These are phyloP conservation scores for Lasioglossum figueresi DNA, from an alignment of 2,888 invertebrate genomes.

Conservation along the genomic window DNA sequence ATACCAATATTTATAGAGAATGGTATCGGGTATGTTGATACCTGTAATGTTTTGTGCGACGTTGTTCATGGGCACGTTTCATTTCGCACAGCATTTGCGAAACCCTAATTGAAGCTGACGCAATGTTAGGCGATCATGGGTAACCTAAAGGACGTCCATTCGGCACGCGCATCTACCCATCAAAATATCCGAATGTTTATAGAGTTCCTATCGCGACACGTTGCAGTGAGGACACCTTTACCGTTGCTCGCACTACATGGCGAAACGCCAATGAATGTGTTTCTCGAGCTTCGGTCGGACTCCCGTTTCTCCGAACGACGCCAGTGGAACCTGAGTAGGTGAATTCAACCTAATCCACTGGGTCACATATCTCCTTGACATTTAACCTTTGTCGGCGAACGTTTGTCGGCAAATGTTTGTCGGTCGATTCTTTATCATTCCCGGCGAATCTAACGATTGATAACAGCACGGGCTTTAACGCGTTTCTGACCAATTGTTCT, in stretches of 20 bases:
- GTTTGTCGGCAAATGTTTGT: slow-evolving; percentile 30
- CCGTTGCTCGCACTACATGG: not conserved
- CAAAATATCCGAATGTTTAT: not conserved
- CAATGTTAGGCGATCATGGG: not conserved
- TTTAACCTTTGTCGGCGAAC: slow-evolving; percentile 40
- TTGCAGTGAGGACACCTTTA: not conserved
- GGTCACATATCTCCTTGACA: slow-evolving; percentile 22
- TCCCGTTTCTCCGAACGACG: not conserved
- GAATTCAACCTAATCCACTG: not conserved
- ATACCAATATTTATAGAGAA: not conserved
- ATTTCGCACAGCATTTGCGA: not conserved
- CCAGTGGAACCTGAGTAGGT: not conserved
- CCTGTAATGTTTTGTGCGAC: not conserved
- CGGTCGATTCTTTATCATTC: slow-evolving; percentile 2
- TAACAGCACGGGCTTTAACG: slow-evolving; percentile 22
- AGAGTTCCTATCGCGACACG: not conserved
- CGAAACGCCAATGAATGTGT: not conserved
- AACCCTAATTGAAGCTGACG: not conserved
- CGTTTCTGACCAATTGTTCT: not conserved
- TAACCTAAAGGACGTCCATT: not conserved
- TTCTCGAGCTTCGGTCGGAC: not conserved
- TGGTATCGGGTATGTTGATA: not conserved
- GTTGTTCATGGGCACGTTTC: not conserved
- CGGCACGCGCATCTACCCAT: not conserved
- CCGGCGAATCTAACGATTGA: not conserved